Conservation (phyloP, 1,140 invertebrate genomes). For the Odontomachus brunneus region DNA sequence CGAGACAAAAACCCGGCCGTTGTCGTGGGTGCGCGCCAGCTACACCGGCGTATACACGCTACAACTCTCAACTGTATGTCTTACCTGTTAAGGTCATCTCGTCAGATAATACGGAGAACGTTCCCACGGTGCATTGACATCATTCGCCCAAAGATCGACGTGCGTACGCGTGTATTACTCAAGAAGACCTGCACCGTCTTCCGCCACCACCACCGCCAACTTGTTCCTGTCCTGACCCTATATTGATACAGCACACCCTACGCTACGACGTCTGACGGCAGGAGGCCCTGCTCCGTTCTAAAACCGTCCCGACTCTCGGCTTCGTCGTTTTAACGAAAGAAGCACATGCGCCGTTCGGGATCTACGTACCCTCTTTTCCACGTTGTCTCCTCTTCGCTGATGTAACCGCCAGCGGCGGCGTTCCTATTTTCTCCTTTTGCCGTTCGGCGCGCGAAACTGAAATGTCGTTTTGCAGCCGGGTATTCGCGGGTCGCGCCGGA, state of each 20-base stretch:
- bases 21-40: neutral
- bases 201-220: constrained; percentile 65
- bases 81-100: constrained; percentile 83
- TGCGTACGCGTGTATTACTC: constrained; percentile 32
- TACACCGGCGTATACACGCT: constrained; percentile 10
- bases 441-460: constrained; percentile 17
- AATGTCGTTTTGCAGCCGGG: neutral
- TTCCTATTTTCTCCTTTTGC: constrained; percentile 49
- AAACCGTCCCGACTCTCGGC: constrained; percentile 81
- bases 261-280: constrained; percentile 79
- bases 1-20: neutral
- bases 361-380: constrained; percentile 44
- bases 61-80: constrained; percentile 43
- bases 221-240: constrained; percentile 65
- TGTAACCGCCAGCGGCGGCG: constrained; percentile 51
- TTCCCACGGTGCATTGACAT: constrained; percentile 76
- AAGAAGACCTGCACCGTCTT: constrained; percentile 59
- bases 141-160: constrained; percentile 63
- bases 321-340: constrained; percentile 79
- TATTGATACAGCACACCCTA: constrained; percentile 76
- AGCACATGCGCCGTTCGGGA: constrained; percentile 75
- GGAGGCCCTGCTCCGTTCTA: constrained; percentile 83
- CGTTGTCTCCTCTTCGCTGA: constrained; percentile 58
- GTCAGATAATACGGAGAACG: constrained; percentile 71
- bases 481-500: neutral